These are phyloP conservation scores for Ctenochaetus hawaiiensis DNA, from an alignment of 2,797 vertebrate genomes.

Conservation along the genomic window DNA sequence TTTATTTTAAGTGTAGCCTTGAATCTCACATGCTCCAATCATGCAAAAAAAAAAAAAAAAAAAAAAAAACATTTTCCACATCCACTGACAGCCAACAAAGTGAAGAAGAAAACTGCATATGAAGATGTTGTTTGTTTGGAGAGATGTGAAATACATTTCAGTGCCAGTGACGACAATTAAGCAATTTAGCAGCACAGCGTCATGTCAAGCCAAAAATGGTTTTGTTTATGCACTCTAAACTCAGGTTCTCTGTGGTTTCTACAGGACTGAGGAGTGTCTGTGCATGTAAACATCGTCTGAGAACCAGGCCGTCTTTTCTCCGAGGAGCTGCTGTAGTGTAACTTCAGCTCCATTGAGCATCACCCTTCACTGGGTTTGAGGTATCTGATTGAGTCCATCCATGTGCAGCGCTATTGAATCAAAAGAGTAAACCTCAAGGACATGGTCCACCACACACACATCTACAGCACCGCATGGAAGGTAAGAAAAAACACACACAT, in stretches of 20 bases:
- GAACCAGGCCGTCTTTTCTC: conserved; percentile 64
- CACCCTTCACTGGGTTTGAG: conserved; percentile 83
- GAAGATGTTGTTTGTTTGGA: conserved; percentile 13
- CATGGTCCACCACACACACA: conserved; percentile 85
- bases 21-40: conserved; percentile 18
- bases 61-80: background rate
- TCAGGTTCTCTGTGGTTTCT: conserved; percentile 7
- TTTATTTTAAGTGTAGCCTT: conserved; percentile 40
- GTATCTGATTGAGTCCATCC: conserved; percentile 87
- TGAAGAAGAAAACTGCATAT: conserved; percentile 1
- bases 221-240: conserved; percentile 41
- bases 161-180: conserved; percentile 35
- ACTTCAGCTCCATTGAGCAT: conserved; percentile 82
- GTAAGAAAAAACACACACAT: conserved; percentile 44
- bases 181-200: conserved; percentile 7
- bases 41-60: conserved; percentile 23
- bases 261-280: conserved; percentile 29
- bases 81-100: conserved; percentile 1
- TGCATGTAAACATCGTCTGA: conserved; percentile 65
- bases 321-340: conserved; percentile 70
- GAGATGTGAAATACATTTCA: conserved; percentile 17
- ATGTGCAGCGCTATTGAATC: conserved; percentile 86
- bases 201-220: conserved; percentile 24
- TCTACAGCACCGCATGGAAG: conserved; percentile 23
- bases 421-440: conserved; percentile 85